Base-by-base conservation (phyloP, 2,888 invertebrate genomes). In the Tipula vernalis region DNA sequence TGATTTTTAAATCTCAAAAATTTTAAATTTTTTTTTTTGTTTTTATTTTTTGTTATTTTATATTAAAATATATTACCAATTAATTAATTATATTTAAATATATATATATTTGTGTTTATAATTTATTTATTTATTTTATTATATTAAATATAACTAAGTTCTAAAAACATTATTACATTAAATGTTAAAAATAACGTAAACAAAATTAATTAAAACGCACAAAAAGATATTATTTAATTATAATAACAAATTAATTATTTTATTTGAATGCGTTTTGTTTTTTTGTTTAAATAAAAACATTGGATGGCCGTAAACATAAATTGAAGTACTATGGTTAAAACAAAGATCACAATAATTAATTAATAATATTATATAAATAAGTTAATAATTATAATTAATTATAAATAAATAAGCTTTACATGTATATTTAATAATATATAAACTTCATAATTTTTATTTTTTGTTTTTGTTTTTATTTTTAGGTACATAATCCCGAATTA, bases 401-500 rank as follows among this genome's bases (percentile, higher is more conserved):
- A 28, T 18, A 71, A 71, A 57, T 57, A 57, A 57, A 71, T 28
- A 71, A 71, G 71, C 71, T 71, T 71, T 71, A 71, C 71, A 71
- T 71, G 71, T 71, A 71, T 71, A 71, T 71, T 71, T 71, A 71
- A 71, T 51, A 51, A 44, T 44, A 44, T 71, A 71, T 71, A 71
- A 71, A 71, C 71, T 71, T 71, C 28, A 71, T 71, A 71, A 28
- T 71, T 28, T 71, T 71, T 13, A 1, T 2, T 39, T 39, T 39
- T 39, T 6, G 5, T 39, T 39, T 39, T 39, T 39, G 3, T 39
- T 39, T 39, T 39, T 10, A 28, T 83, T 44, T 86, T 92, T 93
- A 93, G 91, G 93, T 93, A 89, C 93, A 93, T 90, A 93, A 90
- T 0, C 93, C 93, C 1, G 93, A 92, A 88, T 93, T 93, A 88